phyloP scores from a whole-genome alignment of 2,113 vertebrate species.

The Glaucidium brasilianum region DNA sequence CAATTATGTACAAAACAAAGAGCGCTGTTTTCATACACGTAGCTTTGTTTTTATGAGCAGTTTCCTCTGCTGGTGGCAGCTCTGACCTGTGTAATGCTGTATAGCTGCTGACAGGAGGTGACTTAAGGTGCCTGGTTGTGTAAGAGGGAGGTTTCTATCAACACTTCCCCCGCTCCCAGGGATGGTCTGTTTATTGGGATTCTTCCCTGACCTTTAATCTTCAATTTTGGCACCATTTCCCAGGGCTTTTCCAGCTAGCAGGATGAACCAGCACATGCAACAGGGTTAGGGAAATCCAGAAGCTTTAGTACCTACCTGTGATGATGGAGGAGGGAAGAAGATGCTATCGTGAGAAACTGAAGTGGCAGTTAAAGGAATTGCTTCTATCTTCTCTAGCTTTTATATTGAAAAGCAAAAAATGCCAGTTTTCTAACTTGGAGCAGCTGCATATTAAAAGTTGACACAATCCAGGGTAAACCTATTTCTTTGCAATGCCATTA shows the following conservation, averaged over 20 bases:
- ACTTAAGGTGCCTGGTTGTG: not conserved
- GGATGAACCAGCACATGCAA: not conserved
- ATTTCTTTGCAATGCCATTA: not conserved
- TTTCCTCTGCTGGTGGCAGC: not conserved
- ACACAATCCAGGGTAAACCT: not conserved
- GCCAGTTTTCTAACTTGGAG: not conserved
- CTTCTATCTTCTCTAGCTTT: not conserved
- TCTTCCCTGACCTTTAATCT: conserved; percentile 1
- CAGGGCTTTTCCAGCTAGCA: not conserved
- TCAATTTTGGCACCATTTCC: not conserved
- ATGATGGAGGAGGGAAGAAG: not conserved
- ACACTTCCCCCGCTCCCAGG: not conserved
- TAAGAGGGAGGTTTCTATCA: not conserved
- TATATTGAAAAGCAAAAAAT: not conserved
- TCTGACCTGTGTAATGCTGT: not conserved
- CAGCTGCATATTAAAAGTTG: not conserved
- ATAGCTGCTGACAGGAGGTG: not conserved
- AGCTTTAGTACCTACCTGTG: not conserved
- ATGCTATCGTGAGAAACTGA: not conserved
- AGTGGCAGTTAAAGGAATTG: not conserved
- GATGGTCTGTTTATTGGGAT: not conserved
- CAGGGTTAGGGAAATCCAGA: not conserved
- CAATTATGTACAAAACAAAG: not conserved
- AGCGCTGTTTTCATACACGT: not conserved
- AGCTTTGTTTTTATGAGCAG: not conserved